phyloP scores from a whole-genome alignment of 2,888 invertebrate species.

The Zhuqinia jingwanae region DNA sequence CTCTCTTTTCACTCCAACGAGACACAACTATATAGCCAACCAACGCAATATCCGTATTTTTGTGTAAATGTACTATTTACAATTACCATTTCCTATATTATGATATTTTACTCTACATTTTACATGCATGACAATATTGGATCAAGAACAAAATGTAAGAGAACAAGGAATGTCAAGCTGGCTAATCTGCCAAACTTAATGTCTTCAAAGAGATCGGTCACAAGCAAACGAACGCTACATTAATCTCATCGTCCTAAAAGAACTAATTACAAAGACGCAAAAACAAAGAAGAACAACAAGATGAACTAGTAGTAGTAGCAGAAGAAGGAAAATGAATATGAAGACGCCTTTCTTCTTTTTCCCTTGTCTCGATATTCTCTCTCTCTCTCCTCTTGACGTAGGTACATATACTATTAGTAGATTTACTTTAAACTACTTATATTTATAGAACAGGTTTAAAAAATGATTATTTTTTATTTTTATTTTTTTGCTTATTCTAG shows the following conservation, averaged over 20 bases:
- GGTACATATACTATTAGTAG: constrained; percentile 28
- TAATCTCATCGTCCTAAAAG: constrained; percentile 73
- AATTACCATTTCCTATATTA: constrained; percentile 11
- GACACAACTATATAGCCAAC: constrained; percentile 1
- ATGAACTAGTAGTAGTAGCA: too few relatives aligned
- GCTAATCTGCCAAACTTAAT: constrained; percentile 73
- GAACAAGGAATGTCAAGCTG: constrained; percentile 68
- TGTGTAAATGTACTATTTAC: neutral
- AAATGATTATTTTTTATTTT: constrained; percentile 61
- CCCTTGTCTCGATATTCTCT: constrained; percentile 14
- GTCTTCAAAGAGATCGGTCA: constrained; percentile 72
- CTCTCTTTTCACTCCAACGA: neutral
- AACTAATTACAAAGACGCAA: constrained; percentile 67
- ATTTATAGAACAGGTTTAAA: constrained; percentile 69
- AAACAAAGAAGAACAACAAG: constrained; percentile 31
- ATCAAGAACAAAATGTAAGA: constrained; percentile 49
- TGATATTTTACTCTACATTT: constrained; percentile 3
- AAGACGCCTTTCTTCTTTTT: constrained; percentile 31
- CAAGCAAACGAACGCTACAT: constrained; percentile 69
- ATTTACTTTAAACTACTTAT: constrained; percentile 21
- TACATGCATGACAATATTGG: constrained; percentile 38
- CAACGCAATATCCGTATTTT: neutral
- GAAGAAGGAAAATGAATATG: too few relatives aligned
- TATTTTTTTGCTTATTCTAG: constrained; percentile 11
- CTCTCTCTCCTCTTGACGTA: constrained; percentile 1